Percentiles rank a stretch among this genome's conserved stretches.
Evolutionary conservation across 92 coral and sea anemone species (phyloP).

Genomic region (Blastomussa wellsi): DNA sequence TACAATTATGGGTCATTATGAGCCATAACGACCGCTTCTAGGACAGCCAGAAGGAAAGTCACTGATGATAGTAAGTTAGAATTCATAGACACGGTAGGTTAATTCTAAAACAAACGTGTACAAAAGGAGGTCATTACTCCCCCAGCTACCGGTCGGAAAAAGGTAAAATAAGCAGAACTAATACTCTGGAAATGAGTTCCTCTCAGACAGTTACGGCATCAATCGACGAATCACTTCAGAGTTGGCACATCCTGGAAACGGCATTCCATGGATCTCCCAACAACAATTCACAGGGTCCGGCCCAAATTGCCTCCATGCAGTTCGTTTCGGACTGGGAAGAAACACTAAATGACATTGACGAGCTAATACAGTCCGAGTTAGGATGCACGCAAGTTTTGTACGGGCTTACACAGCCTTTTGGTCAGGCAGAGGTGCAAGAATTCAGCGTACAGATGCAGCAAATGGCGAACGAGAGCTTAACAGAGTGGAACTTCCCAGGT

Average conservation of each 20-base stretch:
- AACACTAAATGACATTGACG: constrained; percentile 4
- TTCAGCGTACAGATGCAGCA: background rate
- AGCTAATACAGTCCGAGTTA: background rate
- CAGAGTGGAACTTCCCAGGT: background rate
- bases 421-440: background rate
- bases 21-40: background rate
- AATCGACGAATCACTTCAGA: background rate
- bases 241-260: background rate
- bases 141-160: background rate
- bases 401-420: background rate
- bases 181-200: background rate
- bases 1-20: no score
- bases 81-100: background rate
- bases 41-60: background rate
- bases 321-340: constrained; percentile 1
- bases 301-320: background rate
- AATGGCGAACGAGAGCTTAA: background rate
- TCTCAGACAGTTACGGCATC: background rate
- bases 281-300: background rate
- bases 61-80: background rate
- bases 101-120: background rate
- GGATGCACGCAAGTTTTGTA: background rate
- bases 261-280: background rate
- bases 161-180: background rate
- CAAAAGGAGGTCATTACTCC: background rate